Base-by-base conservation (phyloP, 2,797 vertebrate genomes). In the Pipistrellus pygmaeus region DNA sequence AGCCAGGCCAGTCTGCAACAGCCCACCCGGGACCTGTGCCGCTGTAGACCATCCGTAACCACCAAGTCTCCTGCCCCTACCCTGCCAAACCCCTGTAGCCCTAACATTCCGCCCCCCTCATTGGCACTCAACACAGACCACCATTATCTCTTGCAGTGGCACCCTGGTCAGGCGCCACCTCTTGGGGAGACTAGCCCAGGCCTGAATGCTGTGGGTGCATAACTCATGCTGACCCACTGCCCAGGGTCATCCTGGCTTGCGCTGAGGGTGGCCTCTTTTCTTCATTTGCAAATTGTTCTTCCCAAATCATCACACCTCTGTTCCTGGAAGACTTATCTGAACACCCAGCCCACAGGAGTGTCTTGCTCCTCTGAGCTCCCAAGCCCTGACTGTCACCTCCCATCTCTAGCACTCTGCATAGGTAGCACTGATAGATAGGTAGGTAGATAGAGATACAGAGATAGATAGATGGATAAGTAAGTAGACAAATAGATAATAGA, bases 281-380 rank as follows among this genome's bases (percentile, higher is more conserved):
- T 77, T 35, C 5, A 30, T 44, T 44, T 78, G 15, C 32, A 85
- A 87, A 27, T 84, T 38, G 23, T 51, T 53, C 8, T 72, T 46
- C 20, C 53, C 73, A 80, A 53, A 4, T 20, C 73, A 57, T 15
- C 4, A 13, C 4, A 20, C 6, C 8, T 62, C 12, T 12, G 1
- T 15, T 88, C 77, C 66, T 76, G 32, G 72, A 93, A 73, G 32
- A 68, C 51, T 82, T 41, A n/a, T 38, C n/a, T 25, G 46, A 72
- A 73, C 2, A 44, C 11, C 41, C 35, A 60, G 35, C 23, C 53
- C 35, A 3, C 9, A 25, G 57, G 30, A 21, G 13, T 21, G 11
- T 57, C 55, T 62, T 35, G 27, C 10, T 90, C 27, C 46, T 83
- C 57, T 55, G 48, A 77, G 85, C 35, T 57, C 77, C 38, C 41